phyloP scores from a whole-genome alignment of 2,113 vertebrate species.

The Pterocles orientalis region DNA sequence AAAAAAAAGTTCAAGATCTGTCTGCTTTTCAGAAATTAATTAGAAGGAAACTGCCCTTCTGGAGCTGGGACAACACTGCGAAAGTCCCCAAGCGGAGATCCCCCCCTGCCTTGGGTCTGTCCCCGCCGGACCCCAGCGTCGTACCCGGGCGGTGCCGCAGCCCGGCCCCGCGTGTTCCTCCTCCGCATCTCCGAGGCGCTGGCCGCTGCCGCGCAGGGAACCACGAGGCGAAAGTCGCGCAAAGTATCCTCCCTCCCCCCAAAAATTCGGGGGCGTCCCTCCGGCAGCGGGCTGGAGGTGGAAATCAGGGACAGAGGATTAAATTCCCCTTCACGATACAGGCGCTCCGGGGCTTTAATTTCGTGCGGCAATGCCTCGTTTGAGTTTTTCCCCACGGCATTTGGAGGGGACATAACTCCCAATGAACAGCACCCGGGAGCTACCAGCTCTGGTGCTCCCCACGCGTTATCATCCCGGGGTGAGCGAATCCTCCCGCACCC shows the following conservation, averaged over 20 bases:
- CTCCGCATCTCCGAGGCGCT: neutral
- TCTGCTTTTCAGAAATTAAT: neutral
- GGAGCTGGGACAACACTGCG: neutral
- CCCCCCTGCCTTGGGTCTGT: neutral
- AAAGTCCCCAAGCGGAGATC: neutral
- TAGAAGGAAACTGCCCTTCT: neutral
- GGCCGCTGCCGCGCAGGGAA: neutral
- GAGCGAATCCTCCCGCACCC: neutral
- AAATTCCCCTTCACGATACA: neutral
- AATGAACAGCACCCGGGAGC: fast-evolving
- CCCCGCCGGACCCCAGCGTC: neutral
- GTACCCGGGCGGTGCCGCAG: neutral
- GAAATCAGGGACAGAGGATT: neutral
- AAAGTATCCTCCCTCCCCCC: neutral
- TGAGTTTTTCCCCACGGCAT: neutral
- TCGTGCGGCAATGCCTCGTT: neutral
- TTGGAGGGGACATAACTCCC: neutral
- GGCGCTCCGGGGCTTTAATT: neutral
- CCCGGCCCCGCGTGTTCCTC: neutral
- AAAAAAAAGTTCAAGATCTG: neutral
- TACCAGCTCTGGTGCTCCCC: neutral
- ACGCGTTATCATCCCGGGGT: fast-evolving
- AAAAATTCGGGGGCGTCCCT: neutral
- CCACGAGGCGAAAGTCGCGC: neutral
- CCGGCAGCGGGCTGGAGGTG: neutral